A percentile compares a stretch with the other conserved stretches of the same genome.
Evolutionary conservation across 2,113 vertebrate species (phyloP).

Genomic region (Elaphurus davidianus): DNA sequence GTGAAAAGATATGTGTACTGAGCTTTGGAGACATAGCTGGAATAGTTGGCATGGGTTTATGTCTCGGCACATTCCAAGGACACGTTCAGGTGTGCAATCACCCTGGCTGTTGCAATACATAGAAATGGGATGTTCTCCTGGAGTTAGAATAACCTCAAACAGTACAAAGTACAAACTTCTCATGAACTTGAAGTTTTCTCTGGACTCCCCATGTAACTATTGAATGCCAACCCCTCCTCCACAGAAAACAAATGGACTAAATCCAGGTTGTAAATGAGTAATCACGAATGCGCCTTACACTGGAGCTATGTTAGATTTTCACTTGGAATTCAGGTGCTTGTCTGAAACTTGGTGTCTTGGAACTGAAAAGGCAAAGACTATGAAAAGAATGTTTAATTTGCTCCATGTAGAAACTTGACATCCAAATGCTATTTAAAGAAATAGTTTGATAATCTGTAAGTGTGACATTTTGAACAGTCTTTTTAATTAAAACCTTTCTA

Average conservation of each 20-base stretch:
- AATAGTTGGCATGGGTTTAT: background rate
- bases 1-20: background rate
- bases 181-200: background rate
- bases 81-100: background rate
- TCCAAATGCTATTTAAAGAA: background rate
- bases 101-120: background rate
- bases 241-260: background rate
- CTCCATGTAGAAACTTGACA: background rate
- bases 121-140: background rate
- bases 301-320: background rate
- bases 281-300: background rate
- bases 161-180: background rate
- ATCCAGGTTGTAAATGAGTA: background rate
- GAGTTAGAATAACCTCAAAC: background rate
- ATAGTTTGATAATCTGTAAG: background rate
- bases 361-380: background rate
- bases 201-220: background rate
- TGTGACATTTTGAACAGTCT: background rate
- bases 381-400: background rate
- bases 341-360: conserved; percentile 7
- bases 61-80: conserved; percentile 38
- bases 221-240: background rate
- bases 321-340: background rate
- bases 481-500: background rate
- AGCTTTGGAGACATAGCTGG: background rate